Evolutionary conservation across 2,113 vertebrate genomes (phyloP).

Genomic region (Sinocyclocheilus anophthalmus): DNA sequence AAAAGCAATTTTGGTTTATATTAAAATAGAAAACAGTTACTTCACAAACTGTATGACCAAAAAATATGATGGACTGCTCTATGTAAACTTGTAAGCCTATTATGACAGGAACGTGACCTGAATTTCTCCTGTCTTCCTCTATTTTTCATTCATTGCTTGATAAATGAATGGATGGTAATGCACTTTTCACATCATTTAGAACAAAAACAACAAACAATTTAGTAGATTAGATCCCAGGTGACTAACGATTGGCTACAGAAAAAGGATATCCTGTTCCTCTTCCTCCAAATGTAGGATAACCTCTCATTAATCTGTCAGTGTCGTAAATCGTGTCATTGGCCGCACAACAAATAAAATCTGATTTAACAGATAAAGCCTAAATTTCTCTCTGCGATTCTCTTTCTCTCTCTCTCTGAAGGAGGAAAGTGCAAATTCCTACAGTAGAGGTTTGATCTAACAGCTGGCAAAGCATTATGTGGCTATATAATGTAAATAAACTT

Average conservation of each 20-base stretch:
- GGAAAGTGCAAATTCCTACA: neutral
- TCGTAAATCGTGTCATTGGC: neutral
- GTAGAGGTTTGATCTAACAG: conserved; percentile 5
- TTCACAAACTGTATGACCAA: neutral
- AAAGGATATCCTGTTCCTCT: conserved; percentile 6
- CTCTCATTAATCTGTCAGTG: conserved; percentile 24
- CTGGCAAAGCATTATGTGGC: conserved; percentile 4
- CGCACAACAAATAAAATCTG: conserved; percentile 32
- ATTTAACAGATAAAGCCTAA: conserved; percentile 27
- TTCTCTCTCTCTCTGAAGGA: neutral
- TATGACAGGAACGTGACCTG: neutral
- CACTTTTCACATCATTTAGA: neutral
- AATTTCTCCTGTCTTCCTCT: neutral
- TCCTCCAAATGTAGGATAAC: neutral
- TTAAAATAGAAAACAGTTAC: neutral
- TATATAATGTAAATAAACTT: neutral
- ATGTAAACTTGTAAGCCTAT: neutral
- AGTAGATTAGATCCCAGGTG: conserved; percentile 6
- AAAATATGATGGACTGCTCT: neutral
- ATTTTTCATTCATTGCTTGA: neutral
- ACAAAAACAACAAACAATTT: neutral
- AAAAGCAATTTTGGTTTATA: too few relatives aligned
- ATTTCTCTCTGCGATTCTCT: neutral
- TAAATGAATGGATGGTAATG: neutral
- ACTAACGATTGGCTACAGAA: neutral